Evolutionary conservation across 2,113 vertebrate genomes (phyloP).

Genomic region (Nothobranchius furzeri): DNA sequence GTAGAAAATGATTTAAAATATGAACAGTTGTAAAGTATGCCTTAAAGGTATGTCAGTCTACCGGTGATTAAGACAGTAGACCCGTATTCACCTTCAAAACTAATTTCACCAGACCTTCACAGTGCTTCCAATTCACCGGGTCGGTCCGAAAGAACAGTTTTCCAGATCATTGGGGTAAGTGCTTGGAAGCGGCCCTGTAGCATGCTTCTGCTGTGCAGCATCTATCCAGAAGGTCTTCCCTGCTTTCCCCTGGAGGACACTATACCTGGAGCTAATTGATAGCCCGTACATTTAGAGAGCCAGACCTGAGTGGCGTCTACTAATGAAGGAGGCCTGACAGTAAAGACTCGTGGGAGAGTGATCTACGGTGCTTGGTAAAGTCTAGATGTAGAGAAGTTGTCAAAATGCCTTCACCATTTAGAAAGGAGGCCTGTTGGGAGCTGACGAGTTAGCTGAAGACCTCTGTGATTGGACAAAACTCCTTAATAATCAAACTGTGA

Average conservation of each 20-base stretch:
- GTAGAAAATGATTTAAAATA: no score
- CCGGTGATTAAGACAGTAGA: no score
- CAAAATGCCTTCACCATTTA: constrained; percentile 41
- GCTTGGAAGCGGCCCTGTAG: no score
- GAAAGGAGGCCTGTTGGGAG: constrained; percentile 20
- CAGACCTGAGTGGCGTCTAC: constrained; percentile 73
- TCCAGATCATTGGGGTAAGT: no score
- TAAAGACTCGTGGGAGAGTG: constrained; percentile 54
- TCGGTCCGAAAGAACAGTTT: no score
- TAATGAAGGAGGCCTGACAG: constrained; percentile 73
- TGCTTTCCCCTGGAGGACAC: constrained; percentile 48
- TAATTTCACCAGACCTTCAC: no score
- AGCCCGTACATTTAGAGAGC: constrained; percentile 72
- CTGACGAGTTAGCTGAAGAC: no score
- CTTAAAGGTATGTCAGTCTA: no score
- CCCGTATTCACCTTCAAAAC: no score
- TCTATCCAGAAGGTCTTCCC: constrained; percentile 36
- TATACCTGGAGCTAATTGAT: constrained; percentile 70
- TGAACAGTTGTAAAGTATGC: no score
- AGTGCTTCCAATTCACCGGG: no score
- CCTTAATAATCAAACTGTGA: constrained; percentile 20
- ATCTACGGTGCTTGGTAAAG: constrained; percentile 59
- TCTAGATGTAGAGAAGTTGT: constrained; percentile 35
- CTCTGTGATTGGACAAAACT: constrained; percentile 8
- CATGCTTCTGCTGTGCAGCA: constrained; percentile 20